Evolutionary conservation across 2,113 vertebrate genomes (phyloP).

Genomic region (Thinocorus orbignyianus): DNA sequence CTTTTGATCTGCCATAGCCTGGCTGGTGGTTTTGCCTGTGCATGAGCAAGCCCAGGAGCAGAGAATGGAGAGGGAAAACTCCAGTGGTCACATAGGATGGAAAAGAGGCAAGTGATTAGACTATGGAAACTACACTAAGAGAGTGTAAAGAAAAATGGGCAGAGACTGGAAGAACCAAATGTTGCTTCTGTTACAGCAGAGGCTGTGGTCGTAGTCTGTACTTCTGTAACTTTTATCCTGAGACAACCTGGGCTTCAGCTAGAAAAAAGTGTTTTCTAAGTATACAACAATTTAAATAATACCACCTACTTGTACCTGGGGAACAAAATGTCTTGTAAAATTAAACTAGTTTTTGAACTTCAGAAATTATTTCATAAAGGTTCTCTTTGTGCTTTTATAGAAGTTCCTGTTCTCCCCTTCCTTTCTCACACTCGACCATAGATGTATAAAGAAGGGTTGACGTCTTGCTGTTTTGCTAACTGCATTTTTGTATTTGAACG

Average conservation of each 20-base stretch:
- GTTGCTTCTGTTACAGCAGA: background rate
- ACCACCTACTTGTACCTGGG: background rate
- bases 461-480: background rate
- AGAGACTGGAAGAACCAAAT: background rate
- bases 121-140: background rate
- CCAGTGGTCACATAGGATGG: background rate
- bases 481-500: background rate
- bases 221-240: background rate
- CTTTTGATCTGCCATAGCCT: background rate
- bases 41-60: background rate
- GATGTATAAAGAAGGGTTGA: background rate
- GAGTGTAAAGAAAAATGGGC: background rate
- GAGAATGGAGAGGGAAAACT: background rate
- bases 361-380: background rate
- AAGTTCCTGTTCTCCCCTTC: background rate
- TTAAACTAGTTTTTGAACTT: background rate
- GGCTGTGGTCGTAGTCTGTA: background rate
- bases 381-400: background rate
- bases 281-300: background rate
- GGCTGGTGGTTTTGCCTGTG: background rate
- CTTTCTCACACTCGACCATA: background rate
- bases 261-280: background rate
- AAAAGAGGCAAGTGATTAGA: background rate
- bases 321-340: background rate
- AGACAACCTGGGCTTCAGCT: background rate